phyloP scores from a whole-genome alignment of 2,113 vertebrate genomes.

The Collichthys lucidus region DNA sequence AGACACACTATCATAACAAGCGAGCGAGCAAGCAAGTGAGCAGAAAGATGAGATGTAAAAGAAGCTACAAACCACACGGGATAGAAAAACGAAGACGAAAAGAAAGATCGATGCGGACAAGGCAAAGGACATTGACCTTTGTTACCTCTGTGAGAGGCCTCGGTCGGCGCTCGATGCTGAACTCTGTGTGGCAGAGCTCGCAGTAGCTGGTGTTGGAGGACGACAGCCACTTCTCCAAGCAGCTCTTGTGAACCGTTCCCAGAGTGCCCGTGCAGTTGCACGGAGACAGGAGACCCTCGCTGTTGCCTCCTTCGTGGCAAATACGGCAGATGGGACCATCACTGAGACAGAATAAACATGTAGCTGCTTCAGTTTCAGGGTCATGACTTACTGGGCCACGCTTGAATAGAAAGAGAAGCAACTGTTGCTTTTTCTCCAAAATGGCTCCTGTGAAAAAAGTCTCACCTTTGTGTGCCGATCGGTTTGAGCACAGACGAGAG shows the following conservation, averaged over 20 bases:
- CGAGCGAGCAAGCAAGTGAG: conserved; percentile 31
- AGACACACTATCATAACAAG: neutral
- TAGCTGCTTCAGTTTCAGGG: no score
- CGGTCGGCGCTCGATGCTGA: conserved; percentile 92
- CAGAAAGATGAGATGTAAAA: conserved; percentile 14
- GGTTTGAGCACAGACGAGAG: conserved; percentile 94
- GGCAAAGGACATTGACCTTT: conserved; percentile 59
- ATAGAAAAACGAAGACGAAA: neutral
- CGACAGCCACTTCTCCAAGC: conserved; percentile 96
- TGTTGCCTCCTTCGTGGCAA: conserved; percentile 92
- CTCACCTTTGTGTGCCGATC: conserved; percentile 87
- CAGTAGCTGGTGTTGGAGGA: conserved; percentile 99
- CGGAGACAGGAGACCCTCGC: conserved; percentile 91
- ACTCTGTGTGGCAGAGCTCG: conserved; percentile 97
- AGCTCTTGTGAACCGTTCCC: conserved; percentile 96
- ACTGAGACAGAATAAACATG: conserved; percentile 70
- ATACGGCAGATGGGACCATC: conserved; percentile 97
- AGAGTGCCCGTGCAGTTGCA: conserved; percentile 95
- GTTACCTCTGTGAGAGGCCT: conserved; percentile 94
- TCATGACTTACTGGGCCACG: neutral
- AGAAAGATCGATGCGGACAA: conserved; percentile 48
- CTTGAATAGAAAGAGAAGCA: neutral
- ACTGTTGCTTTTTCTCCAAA: neutral
- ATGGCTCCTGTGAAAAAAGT: no score
- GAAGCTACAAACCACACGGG: neutral